phyloP scores from a whole-genome alignment of 1,140 invertebrate species.

The Alviniconcha marisindica region DNA sequence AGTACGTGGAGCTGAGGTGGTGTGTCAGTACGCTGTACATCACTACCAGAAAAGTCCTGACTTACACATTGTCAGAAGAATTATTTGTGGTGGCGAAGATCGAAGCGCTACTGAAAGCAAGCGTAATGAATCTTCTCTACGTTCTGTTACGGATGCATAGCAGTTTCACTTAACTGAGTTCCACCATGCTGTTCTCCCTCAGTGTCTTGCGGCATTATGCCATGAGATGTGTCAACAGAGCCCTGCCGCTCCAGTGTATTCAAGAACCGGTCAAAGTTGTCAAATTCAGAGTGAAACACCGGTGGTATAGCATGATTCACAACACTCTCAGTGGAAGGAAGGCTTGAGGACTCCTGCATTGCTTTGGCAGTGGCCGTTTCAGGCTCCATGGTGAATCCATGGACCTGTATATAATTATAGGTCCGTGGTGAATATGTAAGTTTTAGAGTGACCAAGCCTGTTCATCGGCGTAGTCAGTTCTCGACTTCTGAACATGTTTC shows the following conservation, averaged over 20 bases:
- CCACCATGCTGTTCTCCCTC: background rate
- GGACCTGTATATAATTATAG: too few species aligned
- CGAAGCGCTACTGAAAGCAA: too few species aligned
- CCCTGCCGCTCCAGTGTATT: slow-evolving; percentile 45
- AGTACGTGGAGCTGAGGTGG: too few species aligned
- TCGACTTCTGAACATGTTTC: slow-evolving; percentile 43
- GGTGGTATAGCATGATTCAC: slow-evolving; percentile 34
- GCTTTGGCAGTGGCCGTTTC: slow-evolving; percentile 44
- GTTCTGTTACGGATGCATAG: too few species aligned
- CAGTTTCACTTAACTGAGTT: too few species aligned
- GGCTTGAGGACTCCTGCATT: slow-evolving; percentile 37
- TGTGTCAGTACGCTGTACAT: too few species aligned
- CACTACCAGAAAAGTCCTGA: too few species aligned
- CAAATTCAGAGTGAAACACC: slow-evolving; percentile 55
- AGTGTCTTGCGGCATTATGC: slow-evolving; percentile 53
- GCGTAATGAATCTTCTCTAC: too few species aligned
- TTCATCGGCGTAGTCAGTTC: slow-evolving; percentile 48
- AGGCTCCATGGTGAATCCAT: too few species aligned
- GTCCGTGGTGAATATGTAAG: slow-evolving; percentile 41
- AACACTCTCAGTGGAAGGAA: slow-evolving; percentile 44
- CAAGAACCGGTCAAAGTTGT: slow-evolving; percentile 57
- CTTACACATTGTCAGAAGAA: too few species aligned
- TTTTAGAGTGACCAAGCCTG: slow-evolving; percentile 49
- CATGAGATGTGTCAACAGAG: slow-evolving; percentile 52
- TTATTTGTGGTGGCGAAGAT: too few species aligned